Evolutionary conservation across 2,888 invertebrate species (phyloP).

Genomic region (Melieria crassipennis): DNA sequence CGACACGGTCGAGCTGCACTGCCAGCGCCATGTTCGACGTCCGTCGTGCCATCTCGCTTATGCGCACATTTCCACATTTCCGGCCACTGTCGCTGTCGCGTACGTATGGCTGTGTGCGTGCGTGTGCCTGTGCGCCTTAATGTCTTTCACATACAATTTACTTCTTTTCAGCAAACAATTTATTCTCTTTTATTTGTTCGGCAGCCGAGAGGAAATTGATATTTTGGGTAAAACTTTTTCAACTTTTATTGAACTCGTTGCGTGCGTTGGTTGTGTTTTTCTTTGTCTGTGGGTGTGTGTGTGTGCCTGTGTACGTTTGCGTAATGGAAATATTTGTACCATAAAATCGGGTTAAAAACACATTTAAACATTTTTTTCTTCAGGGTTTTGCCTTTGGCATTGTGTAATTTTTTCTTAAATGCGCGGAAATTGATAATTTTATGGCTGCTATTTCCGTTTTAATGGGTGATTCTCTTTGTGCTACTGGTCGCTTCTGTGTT

Average conservation of each 20-base stretch:
- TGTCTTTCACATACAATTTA: constrained; percentile 34
- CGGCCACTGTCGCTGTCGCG: constrained; percentile 5
- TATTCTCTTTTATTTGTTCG: constrained; percentile 32
- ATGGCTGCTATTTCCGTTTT: constrained; percentile 52
- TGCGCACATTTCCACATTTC: constrained; percentile 49
- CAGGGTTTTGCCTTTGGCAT: neutral
- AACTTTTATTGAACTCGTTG: constrained; percentile 30
- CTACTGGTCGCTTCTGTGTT: too few relatives aligned
- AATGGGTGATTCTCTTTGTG: constrained; percentile 2
- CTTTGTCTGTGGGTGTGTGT: neutral
- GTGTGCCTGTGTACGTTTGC: neutral
- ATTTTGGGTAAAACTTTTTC: constrained; percentile 49
- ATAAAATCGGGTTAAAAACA: constrained; percentile 35
- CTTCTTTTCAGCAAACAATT: constrained; percentile 34
- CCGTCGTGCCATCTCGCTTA: constrained; percentile 54
- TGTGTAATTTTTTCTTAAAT: constrained; percentile 43
- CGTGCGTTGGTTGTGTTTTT: constrained; percentile 1
- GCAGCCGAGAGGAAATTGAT: constrained; percentile 53
- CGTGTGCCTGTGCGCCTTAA: constrained; percentile 2
- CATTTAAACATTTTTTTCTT: constrained; percentile 17
- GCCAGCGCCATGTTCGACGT: constrained; percentile 20
- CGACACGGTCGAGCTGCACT: neutral
- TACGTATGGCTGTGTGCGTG: constrained; percentile 17
- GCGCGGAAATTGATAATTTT: constrained; percentile 57
- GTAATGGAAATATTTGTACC: constrained; percentile 15